phyloP scores from a whole-genome alignment of 2,888 invertebrate species.

The Microctonus hyperodae region DNA sequence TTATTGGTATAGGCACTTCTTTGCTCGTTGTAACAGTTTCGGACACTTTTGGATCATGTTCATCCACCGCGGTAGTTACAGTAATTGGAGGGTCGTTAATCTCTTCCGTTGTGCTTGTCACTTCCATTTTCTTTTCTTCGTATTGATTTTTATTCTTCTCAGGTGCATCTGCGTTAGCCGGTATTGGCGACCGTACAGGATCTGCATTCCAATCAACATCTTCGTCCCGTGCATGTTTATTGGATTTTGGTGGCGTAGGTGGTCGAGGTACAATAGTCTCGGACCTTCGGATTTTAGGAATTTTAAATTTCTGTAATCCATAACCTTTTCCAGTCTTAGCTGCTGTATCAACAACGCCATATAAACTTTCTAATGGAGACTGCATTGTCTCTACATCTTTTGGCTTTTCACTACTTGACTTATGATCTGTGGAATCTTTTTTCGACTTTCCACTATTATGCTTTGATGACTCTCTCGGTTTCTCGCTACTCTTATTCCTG shows the following conservation, averaged over 20 bases:
- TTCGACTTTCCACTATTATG: constrained; percentile 30
- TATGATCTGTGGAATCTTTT: constrained; percentile 41
- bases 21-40: constrained; percentile 57
- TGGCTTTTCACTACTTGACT: constrained; percentile 40
- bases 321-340: constrained; percentile 63
- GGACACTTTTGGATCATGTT: constrained; percentile 10
- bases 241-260: constrained; percentile 31
- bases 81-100: constrained; percentile 47
- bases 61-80: constrained; percentile 22
- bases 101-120: constrained; percentile 48
- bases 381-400: constrained; percentile 56
- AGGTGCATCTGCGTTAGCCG: constrained; percentile 46
- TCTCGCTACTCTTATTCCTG: constrained; percentile 18
- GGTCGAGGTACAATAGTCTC: constrained; percentile 47
- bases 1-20: constrained; percentile 47
- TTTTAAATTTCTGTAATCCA: constrained; percentile 66
- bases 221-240: background rate
- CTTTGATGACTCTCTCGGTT: constrained; percentile 30
- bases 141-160: constrained; percentile 35
- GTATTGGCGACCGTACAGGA: constrained; percentile 45
- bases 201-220: constrained; percentile 37
- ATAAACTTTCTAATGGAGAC: constrained; percentile 65
- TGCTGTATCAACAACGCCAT: constrained; percentile 60
- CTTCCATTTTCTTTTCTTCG: constrained; percentile 43
- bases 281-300: constrained; percentile 65